Percentiles rank a stretch among this genome's conserved stretches.
Conservation (phyloP, 2,797 vertebrate genomes). For the Pogoniulus pusillus region DNA sequence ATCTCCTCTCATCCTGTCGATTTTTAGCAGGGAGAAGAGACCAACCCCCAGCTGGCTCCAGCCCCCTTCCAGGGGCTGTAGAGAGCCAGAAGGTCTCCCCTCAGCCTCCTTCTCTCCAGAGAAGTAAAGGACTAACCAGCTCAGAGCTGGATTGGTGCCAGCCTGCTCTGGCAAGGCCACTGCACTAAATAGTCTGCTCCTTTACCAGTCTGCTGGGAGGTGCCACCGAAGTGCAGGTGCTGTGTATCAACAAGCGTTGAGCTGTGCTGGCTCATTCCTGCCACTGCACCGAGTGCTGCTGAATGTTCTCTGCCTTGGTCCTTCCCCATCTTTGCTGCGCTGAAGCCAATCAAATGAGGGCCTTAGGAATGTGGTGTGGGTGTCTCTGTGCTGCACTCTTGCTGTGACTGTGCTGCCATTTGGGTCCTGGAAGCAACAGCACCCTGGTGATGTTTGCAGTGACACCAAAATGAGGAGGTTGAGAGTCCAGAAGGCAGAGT, state of each 20-base stretch:
- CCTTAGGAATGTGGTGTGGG: background rate
- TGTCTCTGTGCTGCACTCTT: background rate
- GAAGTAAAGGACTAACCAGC: background rate
- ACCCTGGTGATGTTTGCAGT: too few relatives aligned
- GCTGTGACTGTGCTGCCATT: background rate
- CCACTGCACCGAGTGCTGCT: background rate
- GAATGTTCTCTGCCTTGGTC: background rate
- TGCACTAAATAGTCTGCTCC: background rate
- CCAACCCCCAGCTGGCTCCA: too few relatives aligned
- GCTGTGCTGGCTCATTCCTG: background rate
- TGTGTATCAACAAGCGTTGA: background rate
- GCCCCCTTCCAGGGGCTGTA: too few relatives aligned
- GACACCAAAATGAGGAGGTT: too few relatives aligned
- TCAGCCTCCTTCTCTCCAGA: background rate
- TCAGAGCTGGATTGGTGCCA: background rate
- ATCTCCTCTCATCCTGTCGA: too few relatives aligned
- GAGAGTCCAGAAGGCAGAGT: too few relatives aligned
- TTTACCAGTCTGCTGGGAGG: background rate
- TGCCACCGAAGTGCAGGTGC: background rate
- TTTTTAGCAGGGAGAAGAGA: too few relatives aligned
- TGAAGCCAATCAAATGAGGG: background rate
- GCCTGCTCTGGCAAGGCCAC: background rate
- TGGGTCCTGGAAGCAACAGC: too few relatives aligned
- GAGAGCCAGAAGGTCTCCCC: too few relatives aligned
- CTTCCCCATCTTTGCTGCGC: background rate